Base-by-base conservation (phyloP, 2,797 vertebrate species). In the Darevskia nairensis region DNA sequence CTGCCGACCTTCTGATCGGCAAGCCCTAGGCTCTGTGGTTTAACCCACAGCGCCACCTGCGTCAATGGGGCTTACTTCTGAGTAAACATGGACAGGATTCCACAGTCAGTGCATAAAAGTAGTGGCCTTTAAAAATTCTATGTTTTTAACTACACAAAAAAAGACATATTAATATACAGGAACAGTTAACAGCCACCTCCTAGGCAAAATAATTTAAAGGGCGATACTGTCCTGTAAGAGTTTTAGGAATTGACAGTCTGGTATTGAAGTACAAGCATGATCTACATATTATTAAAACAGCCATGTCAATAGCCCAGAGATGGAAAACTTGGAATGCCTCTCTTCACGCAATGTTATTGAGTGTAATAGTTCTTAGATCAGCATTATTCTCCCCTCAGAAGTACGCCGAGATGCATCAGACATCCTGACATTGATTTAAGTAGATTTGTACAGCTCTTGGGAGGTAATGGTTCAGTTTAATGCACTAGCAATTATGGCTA, bases 361-460 rank as follows among this genome's bases (percentile, higher is more conserved):
- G 66, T 83, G 82, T 59, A 86, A 90, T 88, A 71, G 69, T 39
- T 55, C 50, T 74, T 88, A 87, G 86, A 69, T 87, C 80, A 25
- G 76, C 72, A 8, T 2, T n/a, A 27, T 74, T 39, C 88, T 86
- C 68, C 64, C 46, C 82, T 8, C 39, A 86, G 2, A 69, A 85
- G 32, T 35, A 44, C 17, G 64, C 0, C 0, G 68, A 80, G 88
- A 89, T 2, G n/a, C 41, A 80, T 0, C 1, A 55, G 0, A n/a
- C 88, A 92, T 82, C 35, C 86, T 27, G 55, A 84, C 68, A 91
- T 77, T 82, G 78, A 87, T 89, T 94, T 87, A 81, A 80, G 13
- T 6, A 39, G 64, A 27, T 72, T 85, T 64, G 29, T 32, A 82
- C 89, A 78, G 66, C 74, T 85, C 84, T 90, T 66, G 0, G 0